These are phyloP conservation scores for Odontocerum albicorne DNA, from an alignment of 2,888 invertebrate genomes.

Conservation along the genomic window DNA sequence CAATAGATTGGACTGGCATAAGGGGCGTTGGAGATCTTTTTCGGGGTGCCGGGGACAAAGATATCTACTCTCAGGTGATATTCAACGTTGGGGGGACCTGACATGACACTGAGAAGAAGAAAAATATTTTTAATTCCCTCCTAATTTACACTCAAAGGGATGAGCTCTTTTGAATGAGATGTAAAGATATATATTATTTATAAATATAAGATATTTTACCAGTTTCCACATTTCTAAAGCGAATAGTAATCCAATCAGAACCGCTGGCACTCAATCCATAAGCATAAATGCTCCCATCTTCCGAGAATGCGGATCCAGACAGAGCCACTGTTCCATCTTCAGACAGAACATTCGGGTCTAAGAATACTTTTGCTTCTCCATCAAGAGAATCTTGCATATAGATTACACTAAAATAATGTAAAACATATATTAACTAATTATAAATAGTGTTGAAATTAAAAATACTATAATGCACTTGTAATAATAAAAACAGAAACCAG, in stretches of 20 bases:
- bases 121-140: too few relatives aligned
- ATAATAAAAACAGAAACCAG: too few relatives aligned
- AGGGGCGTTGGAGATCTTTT: too few relatives aligned
- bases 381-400: conserved; percentile 83
- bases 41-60: too few relatives aligned
- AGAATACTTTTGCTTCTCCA: conserved; percentile 78
- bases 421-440: too few relatives aligned
- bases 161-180: neutral
- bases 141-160: neutral
- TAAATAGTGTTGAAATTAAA: conserved; percentile 16
- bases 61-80: too few relatives aligned
- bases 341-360: conserved; percentile 93
- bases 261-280: conserved; percentile 92
- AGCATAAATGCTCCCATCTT: conserved; percentile 87
- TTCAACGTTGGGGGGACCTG: too few relatives aligned
- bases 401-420: conserved; percentile 78
- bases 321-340: conserved; percentile 89
- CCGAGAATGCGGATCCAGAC: conserved; percentile 76
- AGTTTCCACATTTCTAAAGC: conserved; percentile 73
- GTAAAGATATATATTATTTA: neutral
- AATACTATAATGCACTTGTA: neutral
- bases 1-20: too few relatives aligned
- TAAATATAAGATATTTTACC: too few relatives aligned
- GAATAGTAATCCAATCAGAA: conserved; percentile 95
- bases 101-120: too few relatives aligned